Evolutionary conservation across 2,888 invertebrate genomes (phyloP).

Genomic region (Drosophila incognita): DNA sequence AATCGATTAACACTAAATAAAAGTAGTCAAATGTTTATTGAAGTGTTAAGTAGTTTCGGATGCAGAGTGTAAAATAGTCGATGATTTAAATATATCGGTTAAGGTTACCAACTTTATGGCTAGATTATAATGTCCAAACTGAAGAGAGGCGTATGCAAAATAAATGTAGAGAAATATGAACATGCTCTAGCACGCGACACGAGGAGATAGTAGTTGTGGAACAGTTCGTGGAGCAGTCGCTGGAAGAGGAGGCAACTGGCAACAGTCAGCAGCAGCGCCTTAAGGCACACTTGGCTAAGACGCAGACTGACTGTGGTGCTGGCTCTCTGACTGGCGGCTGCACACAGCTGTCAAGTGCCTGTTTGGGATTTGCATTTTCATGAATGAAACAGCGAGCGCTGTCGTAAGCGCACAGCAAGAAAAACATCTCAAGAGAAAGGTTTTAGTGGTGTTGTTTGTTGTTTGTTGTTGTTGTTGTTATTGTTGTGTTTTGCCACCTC

Average conservation of each 20-base stretch:
- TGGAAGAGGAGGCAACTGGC: conserved; percentile 17
- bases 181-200: conserved; percentile 74
- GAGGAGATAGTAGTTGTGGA: conserved; percentile 64
- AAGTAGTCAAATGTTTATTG: not conserved
- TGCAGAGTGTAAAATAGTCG: not conserved
- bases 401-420: conserved; percentile 5
- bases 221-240: conserved; percentile 25
- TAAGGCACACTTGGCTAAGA: conserved; percentile 66
- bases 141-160: conserved; percentile 32
- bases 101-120: not conserved
- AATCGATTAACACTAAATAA: not conserved
- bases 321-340: conserved; percentile 37
- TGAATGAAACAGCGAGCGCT: conserved; percentile 64
- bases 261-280: conserved; percentile 40
- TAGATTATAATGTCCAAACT: not conserved
- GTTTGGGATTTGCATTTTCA: conserved; percentile 71
- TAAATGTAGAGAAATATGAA: conserved; percentile 53
- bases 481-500: conserved; percentile 42
- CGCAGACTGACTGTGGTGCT: conserved; percentile 17
- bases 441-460: conserved; percentile 11
- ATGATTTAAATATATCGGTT: not conserved
- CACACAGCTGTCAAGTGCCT: conserved; percentile 69
- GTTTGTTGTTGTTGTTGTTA: conserved; percentile 13
- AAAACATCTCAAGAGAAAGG: conserved; percentile 57
- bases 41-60: not conserved